A percentile compares a stretch with the other conserved stretches of the same genome.
Evolutionary conservation across 2,113 vertebrate species (phyloP).

Genomic region (Oreochromis tanganicae): DNA sequence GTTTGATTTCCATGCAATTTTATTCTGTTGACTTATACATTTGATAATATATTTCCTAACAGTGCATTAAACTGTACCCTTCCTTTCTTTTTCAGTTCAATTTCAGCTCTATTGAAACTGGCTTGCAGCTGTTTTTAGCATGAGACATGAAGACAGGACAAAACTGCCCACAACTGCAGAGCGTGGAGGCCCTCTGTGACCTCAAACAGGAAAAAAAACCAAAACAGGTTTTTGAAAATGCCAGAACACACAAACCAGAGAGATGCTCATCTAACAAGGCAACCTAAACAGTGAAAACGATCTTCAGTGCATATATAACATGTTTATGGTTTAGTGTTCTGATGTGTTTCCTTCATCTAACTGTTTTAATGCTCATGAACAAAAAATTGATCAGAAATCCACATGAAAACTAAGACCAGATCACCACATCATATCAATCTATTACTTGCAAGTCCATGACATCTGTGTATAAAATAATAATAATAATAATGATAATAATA

Average conservation of each 20-base stretch:
- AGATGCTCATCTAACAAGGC: neutral
- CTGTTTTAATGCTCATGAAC: accelerated
- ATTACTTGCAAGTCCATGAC: neutral
- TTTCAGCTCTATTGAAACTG: accelerated
- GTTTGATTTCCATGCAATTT: neutral
- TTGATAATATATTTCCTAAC: neutral
- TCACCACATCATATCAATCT: neutral
- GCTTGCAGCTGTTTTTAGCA: accelerated
- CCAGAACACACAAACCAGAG: accelerated
- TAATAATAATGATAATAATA: accelerated
- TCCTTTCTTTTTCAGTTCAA: accelerated
- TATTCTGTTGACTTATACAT: neutral
- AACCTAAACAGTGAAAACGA: neutral
- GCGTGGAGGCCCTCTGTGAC: neutral
- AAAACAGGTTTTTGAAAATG: neutral
- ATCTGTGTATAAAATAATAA: neutral
- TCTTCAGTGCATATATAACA: accelerated
- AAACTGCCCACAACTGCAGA: neutral
- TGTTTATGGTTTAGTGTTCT: neutral
- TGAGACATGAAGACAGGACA: neutral
- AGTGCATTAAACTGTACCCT: neutral
- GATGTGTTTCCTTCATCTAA: neutral
- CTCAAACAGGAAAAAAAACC: accelerated
- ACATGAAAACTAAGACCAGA: neutral
- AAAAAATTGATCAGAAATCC: neutral